Conservation (phyloP, 2,888 invertebrate species). For the Limenitis camilla region DNA sequence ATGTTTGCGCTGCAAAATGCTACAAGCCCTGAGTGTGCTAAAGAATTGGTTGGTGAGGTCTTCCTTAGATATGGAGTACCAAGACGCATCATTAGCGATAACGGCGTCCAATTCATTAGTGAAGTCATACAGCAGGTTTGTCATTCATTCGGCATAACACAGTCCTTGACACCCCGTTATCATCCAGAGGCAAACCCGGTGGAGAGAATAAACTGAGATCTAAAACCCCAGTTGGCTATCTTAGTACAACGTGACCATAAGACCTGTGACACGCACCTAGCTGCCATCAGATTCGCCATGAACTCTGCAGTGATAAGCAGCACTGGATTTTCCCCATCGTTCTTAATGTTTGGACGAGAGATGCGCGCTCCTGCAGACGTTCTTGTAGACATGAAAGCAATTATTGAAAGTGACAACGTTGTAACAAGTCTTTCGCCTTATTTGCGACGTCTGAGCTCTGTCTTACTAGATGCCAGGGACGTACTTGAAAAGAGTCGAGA, state of each 20-base stretch:
- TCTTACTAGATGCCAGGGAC: slow-evolving; percentile 3
- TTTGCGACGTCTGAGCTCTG: background rate
- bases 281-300: slow-evolving; percentile 18
- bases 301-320: slow-evolving; percentile 12
- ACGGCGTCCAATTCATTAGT: slow-evolving; percentile 29
- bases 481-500: slow-evolving; percentile 4
- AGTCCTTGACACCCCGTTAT: slow-evolving; percentile 19
- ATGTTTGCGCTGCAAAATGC: slow-evolving; percentile 27
- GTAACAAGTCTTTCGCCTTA: slow-evolving; percentile 4
- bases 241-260: slow-evolving; percentile 20
- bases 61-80: slow-evolving; percentile 36
- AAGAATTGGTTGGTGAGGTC: slow-evolving; percentile 22
- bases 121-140: slow-evolving; percentile 23
- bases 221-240: slow-evolving; percentile 32
- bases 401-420: slow-evolving; percentile 5
- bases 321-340: slow-evolving; percentile 14
- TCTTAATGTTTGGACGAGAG: slow-evolving; percentile 18
- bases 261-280: slow-evolving; percentile 8
- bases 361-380: slow-evolving; percentile 9
- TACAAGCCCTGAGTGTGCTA: slow-evolving; percentile 23
- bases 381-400: background rate
- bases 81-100: slow-evolving; percentile 36
- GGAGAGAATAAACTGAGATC: slow-evolving; percentile 32
- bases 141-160: slow-evolving; percentile 13
- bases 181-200: slow-evolving; percentile 31